Evolutionary conservation across 2,888 invertebrate genomes (phyloP).

Genomic region (Harpagoxenus sublaevis): DNA sequence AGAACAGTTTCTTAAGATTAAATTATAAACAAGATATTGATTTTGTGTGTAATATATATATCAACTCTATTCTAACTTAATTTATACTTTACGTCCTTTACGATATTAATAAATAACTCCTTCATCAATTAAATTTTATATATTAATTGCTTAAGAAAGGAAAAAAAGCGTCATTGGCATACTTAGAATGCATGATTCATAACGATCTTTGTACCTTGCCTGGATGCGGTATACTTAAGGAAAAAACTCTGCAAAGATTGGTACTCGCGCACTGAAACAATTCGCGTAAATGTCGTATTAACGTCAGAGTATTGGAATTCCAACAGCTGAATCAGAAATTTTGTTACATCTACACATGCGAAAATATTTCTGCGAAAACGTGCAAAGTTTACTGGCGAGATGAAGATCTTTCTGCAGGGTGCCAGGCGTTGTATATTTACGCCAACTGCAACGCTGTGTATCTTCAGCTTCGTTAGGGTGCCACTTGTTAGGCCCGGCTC

Average conservation of each 20-base stretch:
- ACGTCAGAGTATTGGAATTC: conserved; percentile 77
- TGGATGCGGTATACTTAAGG: not conserved
- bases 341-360: conserved; percentile 48
- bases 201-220: conserved; percentile 27
- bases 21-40: not conserved
- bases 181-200: conserved; percentile 35
- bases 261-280: conserved; percentile 60
- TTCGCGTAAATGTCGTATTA: conserved; percentile 60
- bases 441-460: conserved; percentile 21
- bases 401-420: conserved; percentile 29
- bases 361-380: conserved; percentile 44
- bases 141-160: not conserved
- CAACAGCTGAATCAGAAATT: conserved; percentile 78
- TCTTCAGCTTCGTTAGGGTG: conserved; percentile 24
- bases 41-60: not conserved
- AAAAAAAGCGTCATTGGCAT: not conserved
- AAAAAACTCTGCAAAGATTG: conserved; percentile 28
- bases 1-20: not conserved
- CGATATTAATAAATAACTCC: not conserved
- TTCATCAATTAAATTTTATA: not conserved
- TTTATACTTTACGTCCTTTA: not conserved
- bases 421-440: conserved; percentile 47
- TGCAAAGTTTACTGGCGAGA: not conserved
- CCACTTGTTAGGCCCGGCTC: conserved; percentile 50
- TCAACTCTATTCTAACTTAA: not conserved